A percentile compares a stretch with the other conserved stretches of the same genome.
Conservation (phyloP, 2,113 vertebrate species). For the Neogale vison region DNA sequence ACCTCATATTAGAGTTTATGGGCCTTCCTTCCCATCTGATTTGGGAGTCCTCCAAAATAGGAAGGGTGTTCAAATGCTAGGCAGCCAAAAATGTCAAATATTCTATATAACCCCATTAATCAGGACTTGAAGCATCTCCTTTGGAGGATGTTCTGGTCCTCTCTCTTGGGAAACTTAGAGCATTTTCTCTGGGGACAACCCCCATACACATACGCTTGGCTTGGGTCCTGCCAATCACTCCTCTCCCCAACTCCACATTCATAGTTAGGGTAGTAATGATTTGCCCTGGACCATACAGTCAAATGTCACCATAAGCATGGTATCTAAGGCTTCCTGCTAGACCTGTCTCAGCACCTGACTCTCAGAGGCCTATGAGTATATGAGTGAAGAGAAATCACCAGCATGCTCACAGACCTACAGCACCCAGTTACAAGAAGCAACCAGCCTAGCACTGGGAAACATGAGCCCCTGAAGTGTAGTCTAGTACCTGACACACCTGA, state of each 20-base stretch:
- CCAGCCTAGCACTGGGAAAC: not conserved
- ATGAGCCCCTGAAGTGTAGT: not conserved
- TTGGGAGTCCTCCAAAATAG: constrained; percentile 50
- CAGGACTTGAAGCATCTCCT: constrained; percentile 23
- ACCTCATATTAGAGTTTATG: constrained; percentile 27
- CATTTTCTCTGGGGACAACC: not conserved
- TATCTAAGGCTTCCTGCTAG: not conserved
- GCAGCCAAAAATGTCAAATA: constrained; percentile 36
- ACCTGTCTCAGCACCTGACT: not conserved
- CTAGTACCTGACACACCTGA: not conserved
- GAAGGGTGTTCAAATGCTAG: constrained; percentile 19
- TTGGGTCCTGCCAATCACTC: not conserved
- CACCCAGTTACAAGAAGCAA: not conserved
- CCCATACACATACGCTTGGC: not conserved
- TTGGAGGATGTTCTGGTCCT: not conserved
- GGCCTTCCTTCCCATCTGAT: not conserved
- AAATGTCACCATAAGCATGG: not conserved
- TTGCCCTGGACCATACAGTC: not conserved
- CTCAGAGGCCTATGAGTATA: not conserved
- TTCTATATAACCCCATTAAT: constrained; percentile 1
- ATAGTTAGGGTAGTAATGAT: not conserved
- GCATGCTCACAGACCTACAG: not conserved
- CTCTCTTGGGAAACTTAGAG: not conserved
- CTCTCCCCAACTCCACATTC: not conserved
- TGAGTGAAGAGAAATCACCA: not conserved